These are phyloP conservation scores for Chrysopa pallens DNA, from an alignment of 1,140 invertebrate species.

Conservation along the genomic window DNA sequence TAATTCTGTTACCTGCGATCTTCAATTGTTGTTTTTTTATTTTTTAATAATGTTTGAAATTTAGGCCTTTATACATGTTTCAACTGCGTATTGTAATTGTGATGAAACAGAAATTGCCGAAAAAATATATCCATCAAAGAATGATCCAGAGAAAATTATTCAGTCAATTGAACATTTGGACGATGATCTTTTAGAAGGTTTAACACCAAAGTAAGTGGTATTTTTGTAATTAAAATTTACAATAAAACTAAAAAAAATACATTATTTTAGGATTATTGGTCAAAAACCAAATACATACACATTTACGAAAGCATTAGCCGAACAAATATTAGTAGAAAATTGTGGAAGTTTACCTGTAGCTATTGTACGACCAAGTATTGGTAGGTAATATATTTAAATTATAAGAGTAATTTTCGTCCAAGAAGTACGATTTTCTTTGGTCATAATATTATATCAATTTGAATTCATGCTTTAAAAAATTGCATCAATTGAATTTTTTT, in stretches of 20 bases:
- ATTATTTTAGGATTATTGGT: constrained; percentile 27
- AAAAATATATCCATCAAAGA: constrained; percentile 43
- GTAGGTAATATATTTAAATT: too few relatives aligned
- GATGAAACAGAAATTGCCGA: constrained; percentile 51
- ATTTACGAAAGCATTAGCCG: constrained; percentile 43
- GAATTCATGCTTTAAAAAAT: too few relatives aligned
- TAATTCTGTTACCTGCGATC: too few relatives aligned
- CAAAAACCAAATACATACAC: constrained; percentile 46
- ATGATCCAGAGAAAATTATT: constrained; percentile 44
- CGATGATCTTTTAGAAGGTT: constrained; percentile 28
- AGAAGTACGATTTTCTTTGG: too few relatives aligned
- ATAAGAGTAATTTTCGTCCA: too few relatives aligned
- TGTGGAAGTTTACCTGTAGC: constrained; percentile 37
- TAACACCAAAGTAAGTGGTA: constrained; percentile 30
- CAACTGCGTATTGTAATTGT: constrained; percentile 73
- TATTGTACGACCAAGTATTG: constrained; percentile 62
- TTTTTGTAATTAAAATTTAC: not conserved
- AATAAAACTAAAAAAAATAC: not conserved
- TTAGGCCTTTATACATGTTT: constrained; percentile 62
- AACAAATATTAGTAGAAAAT: constrained; percentile 34
- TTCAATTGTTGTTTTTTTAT: not conserved
- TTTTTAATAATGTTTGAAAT: constrained; percentile 10
- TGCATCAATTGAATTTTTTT: too few relatives aligned
- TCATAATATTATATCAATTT: too few relatives aligned
- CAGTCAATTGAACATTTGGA: constrained; percentile 42